Base-by-base conservation (phyloP, 2,888 invertebrate species). In the Taenaris catops region DNA sequence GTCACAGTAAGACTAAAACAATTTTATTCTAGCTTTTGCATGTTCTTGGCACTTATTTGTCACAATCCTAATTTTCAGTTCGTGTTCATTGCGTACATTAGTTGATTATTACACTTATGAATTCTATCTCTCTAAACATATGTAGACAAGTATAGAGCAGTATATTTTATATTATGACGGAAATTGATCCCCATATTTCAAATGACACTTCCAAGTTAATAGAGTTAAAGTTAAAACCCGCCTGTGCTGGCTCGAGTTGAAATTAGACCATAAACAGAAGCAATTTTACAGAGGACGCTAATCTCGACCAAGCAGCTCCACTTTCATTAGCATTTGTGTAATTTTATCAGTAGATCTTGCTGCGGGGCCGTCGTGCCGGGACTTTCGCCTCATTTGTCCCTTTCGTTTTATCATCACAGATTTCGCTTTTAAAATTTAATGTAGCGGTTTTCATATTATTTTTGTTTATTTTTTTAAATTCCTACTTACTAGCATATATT, bases 241-340 rank as follows among this genome's bases (percentile, higher is more conserved):
- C 14, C 33, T 33, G 29, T 31, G 24, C 19, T 3, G 19, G n/a
- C 27, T 33, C n/a, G 33, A 12, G 34, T 27, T 33, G 7, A 41
- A 44, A 39, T 39, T 32, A 37, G 34, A 43, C 23, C 28, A 34
- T 62, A 70, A 73, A 69, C 61, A 66, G 63, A 63, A 63, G 58
- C 63, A 69, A 73, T 73, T 71, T 73, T 58, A 58, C 57, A 60
- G 64, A 67, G 59, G 61, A 61, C 63, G 72, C 69, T 79, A 75
- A 78, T 76, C 70, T 71, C 51, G 54, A 54, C 48, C 48, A 52
- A 66, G 64, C 63, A 70, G 63, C 62, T 57, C 63, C 57, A 63
- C 63, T 74, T 79, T 75, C 73, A 80, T 79, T 80, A 79, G 67
- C 72, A 74, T 79, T 80, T 69, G 68, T 71, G 71, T 73, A 79